Conservation (phyloP, 2,113 vertebrate genomes). For the Cisticola juncidis region DNA sequence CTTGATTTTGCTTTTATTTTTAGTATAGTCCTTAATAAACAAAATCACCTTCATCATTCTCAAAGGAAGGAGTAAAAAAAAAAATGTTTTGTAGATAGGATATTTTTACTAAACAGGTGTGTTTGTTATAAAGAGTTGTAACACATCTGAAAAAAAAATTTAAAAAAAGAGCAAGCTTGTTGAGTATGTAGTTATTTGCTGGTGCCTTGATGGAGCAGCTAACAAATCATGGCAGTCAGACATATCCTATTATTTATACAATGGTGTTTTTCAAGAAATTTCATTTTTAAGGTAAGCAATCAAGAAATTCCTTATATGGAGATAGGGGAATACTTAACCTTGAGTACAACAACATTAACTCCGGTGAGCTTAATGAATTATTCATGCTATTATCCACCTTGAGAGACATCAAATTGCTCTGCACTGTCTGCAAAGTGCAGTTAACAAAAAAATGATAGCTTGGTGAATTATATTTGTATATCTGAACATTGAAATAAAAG, state of each 20-base stretch:
- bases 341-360: constrained; percentile 53
- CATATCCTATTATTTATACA: constrained; percentile 22
- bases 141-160: neutral
- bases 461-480: constrained; percentile 34
- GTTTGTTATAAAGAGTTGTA: neutral
- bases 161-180: neutral
- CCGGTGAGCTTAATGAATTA: constrained; percentile 63
- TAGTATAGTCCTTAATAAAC: neutral
- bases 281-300: constrained; percentile 46
- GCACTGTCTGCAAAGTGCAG: constrained; percentile 27
- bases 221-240: neutral
- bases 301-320: constrained; percentile 42
- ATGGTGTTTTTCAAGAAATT: constrained; percentile 19
- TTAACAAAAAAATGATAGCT: constrained; percentile 36
- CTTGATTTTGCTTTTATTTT: neutral
- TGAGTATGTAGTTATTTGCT: neutral
- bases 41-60: neutral
- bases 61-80: neutral
- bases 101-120: neutral
- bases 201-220: neutral
- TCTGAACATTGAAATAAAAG: neutral
- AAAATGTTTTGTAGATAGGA: neutral
- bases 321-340: constrained; percentile 59
- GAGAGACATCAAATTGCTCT: constrained; percentile 50
- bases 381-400: constrained; percentile 62